Percentiles rank a stretch among this genome's conserved stretches.
Conservation (phyloP, 2,888 invertebrate genomes). For the Cataglyphis altisquamis region DNA sequence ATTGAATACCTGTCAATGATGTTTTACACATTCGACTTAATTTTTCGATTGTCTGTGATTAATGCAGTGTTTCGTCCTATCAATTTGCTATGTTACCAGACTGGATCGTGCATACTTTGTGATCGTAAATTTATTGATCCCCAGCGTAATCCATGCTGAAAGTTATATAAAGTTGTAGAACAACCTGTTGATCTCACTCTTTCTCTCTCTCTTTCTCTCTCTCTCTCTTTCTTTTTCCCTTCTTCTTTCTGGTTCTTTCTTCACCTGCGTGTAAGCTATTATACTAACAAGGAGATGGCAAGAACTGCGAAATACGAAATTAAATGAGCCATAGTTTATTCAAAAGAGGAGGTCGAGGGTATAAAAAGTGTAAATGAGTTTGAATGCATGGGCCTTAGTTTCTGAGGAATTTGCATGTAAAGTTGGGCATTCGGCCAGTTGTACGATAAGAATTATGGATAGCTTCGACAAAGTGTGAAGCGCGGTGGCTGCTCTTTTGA, state of each 20-base stretch:
- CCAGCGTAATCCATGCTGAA: conserved; percentile 69
- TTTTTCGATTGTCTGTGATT: not conserved
- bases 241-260: conserved; percentile 46
- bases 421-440: no score
- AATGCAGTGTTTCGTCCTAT: not conserved
- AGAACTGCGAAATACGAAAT: no score
- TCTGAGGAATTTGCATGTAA: no score
- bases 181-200: conserved; percentile 65
- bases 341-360: no score
- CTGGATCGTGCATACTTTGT: conserved; percentile 69
- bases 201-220: not conserved
- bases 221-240: not conserved
- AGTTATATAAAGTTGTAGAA: conserved; percentile 68
- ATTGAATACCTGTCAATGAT: conserved; percentile 22
- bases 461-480: no score
- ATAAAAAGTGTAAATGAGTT: no score
- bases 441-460: no score
- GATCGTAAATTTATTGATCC: conserved; percentile 78
- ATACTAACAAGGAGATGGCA: not conserved
- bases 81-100: conserved; percentile 3
- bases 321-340: no score
- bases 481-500: no score
- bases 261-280: conserved; percentile 47
- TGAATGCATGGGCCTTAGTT: no score
- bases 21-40: conserved; percentile 4